Evolutionary conservation across 2,113 vertebrate genomes (phyloP).

Genomic region (Pseudopipra pipra): DNA sequence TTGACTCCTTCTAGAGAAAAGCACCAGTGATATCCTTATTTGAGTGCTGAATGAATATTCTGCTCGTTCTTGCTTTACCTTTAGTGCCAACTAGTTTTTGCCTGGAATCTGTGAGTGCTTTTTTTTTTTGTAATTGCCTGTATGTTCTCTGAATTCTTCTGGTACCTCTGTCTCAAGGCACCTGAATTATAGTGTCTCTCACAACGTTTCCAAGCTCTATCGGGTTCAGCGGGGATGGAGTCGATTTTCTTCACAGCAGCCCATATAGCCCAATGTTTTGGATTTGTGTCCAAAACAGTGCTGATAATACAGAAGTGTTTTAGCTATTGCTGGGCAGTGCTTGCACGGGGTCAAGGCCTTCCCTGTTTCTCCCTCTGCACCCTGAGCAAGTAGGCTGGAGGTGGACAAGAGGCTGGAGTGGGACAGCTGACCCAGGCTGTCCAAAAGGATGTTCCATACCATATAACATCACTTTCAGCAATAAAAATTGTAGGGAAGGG

Average conservation of each 20-base stretch:
- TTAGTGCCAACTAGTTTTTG: neutral
- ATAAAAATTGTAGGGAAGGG: neutral
- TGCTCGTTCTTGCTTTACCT: neutral
- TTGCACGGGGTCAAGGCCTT: neutral
- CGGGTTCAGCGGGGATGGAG: neutral
- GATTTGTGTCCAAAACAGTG: neutral
- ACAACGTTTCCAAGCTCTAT: neutral
- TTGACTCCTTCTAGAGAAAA: neutral
- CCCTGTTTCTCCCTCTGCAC: neutral
- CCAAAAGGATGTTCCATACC: neutral
- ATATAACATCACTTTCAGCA: fast-evolving
- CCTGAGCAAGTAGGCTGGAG: neutral
- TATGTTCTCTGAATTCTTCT: neutral
- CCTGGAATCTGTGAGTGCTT: neutral
- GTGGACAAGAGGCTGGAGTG: neutral
- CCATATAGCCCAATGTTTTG: neutral
- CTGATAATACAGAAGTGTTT: neutral
- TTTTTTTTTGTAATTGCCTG: neutral
- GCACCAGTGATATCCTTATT: neutral
- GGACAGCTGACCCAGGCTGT: neutral
- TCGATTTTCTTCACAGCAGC: neutral
- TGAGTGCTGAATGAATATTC: neutral
- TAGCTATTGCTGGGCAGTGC: neutral
- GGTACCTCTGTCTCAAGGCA: neutral
- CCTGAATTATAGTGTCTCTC: neutral